These are phyloP conservation scores for Anaspis maculata DNA, from an alignment of 2,888 invertebrate species.

Conservation along the genomic window DNA sequence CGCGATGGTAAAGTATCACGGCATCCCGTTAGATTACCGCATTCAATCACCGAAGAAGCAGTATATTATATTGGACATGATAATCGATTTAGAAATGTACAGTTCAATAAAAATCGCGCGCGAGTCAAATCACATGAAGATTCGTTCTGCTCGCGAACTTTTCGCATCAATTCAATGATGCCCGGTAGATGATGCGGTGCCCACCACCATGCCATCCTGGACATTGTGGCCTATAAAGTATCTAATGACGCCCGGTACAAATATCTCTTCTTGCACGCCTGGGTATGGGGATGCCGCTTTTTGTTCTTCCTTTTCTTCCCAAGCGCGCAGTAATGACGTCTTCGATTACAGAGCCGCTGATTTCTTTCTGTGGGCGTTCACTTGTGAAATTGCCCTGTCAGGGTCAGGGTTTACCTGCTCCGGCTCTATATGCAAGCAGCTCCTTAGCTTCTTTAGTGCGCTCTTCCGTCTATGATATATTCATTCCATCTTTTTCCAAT, in stretches of 20 bases:
- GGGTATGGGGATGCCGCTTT: no score
- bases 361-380: constrained; percentile 33
- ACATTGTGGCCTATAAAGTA: no score
- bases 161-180: no score
- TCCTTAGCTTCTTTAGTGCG: no score
- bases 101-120: constrained; percentile 17
- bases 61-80: constrained; percentile 19
- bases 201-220: no score
- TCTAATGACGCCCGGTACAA: no score
- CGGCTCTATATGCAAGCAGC: neutral
- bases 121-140: no score
- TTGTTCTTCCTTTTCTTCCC: no score
- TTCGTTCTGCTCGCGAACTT: no score
- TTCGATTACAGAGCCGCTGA: constrained; percentile 31
- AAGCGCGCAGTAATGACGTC: constrained; percentile 31
- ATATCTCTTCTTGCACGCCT: no score
- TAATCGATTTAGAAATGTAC: constrained; percentile 20
- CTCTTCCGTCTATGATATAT: constrained; percentile 3
- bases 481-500: no score
- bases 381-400: constrained; percentile 35
- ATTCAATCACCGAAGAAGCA: constrained; percentile 16
- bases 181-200: no score
- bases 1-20: constrained; percentile 16
- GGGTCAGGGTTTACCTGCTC: constrained; percentile 31
- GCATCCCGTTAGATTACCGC: constrained; percentile 17